Percentiles rank a stretch among this genome's conserved stretches.
Conservation (phyloP, 2,113 vertebrate species). For the Montifringilla adamsi region DNA sequence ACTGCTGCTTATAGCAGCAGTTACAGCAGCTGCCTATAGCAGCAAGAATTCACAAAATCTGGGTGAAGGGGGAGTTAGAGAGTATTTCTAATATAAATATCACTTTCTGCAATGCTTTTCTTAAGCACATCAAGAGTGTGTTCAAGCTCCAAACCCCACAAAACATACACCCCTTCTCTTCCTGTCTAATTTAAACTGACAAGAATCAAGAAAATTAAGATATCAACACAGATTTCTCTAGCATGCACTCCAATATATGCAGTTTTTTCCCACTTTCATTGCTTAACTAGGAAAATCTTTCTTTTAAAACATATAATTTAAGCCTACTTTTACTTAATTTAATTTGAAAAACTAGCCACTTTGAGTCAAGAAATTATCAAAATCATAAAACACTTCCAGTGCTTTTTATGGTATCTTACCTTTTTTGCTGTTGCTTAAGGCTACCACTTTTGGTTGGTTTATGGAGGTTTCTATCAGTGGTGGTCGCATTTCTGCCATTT, state of each 20-base stretch:
- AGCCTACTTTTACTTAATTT: background rate
- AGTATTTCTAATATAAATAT: background rate
- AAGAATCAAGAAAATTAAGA: background rate
- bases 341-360: background rate
- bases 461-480: conserved; percentile 95
- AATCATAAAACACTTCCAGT: background rate
- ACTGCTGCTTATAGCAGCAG: background rate
- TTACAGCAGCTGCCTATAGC: background rate
- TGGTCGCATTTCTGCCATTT: conserved; percentile 94
- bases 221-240: background rate
- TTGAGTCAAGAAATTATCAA: background rate
- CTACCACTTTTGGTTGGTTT: conserved; percentile 97
- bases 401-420: conserved; percentile 72
- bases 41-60: background rate
- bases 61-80: accelerated
- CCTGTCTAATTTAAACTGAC: background rate
- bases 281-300: background rate
- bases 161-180: background rate
- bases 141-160: background rate
- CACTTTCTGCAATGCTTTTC: background rate
- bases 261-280: background rate
- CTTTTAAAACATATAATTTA: background rate
- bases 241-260: background rate
- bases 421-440: conserved; percentile 93
- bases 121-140: background rate